Conservation (phyloP, 2,888 invertebrate species). For the Sepioteuthis lessoniana region DNA sequence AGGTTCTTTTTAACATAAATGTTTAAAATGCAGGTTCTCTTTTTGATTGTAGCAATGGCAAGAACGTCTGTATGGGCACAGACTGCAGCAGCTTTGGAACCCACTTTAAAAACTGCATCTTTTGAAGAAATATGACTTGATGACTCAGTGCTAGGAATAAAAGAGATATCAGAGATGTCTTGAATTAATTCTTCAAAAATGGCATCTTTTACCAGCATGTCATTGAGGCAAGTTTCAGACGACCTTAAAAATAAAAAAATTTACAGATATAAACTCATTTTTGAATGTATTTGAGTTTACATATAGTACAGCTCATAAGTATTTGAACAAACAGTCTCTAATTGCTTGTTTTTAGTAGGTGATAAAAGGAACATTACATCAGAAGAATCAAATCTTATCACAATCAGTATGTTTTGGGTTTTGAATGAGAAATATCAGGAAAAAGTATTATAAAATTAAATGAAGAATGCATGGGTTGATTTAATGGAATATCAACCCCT, state of each 20-base stretch:
- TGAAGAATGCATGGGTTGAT: too few species aligned
- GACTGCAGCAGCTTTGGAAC: not conserved
- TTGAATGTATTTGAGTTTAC: too few species aligned
- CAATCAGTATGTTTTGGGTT: too few species aligned
- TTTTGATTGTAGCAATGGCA: not conserved
- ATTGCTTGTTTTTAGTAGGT: too few species aligned
- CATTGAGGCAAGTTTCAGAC: not conserved
- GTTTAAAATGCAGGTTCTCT: not conserved
- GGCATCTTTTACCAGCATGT: not conserved
- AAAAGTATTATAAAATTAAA: too few species aligned
- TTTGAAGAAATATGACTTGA: not conserved
- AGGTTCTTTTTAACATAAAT: not conserved
- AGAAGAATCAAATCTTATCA: too few species aligned
- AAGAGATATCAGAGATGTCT: not conserved
- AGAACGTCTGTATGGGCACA: not conserved
- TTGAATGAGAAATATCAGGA: too few species aligned
- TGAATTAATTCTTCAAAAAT: not conserved
- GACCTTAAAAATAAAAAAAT: not conserved
- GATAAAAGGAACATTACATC: too few species aligned
- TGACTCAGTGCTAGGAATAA: not conserved
- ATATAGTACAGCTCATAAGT: too few species aligned
- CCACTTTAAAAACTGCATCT: not conserved
- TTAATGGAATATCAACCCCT: too few species aligned
- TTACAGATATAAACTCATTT: too few species aligned
- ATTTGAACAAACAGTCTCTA: too few species aligned